Conservation (phyloP, 92 coral and sea anemone genomes). For the Porites cylindrica region DNA sequence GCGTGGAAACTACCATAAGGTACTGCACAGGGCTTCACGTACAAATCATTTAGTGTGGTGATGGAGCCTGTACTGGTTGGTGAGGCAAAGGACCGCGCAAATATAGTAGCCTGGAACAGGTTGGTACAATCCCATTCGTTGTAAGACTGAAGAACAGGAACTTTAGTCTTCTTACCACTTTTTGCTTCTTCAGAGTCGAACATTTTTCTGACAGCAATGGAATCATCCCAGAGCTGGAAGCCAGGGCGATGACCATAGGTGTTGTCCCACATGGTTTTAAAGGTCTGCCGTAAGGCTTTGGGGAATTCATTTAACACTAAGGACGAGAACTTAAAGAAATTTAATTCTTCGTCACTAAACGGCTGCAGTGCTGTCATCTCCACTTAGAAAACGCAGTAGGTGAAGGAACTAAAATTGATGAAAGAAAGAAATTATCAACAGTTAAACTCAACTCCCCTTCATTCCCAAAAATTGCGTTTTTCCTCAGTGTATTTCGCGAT, state of each 20-base stretch:
- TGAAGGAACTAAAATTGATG: no score
- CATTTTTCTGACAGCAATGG: slow-evolving; percentile 55
- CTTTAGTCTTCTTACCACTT: neutral
- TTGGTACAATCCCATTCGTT: slow-evolving; percentile 50
- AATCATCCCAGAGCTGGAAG: slow-evolving; percentile 71
- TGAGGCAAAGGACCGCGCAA: neutral
- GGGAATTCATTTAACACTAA: slow-evolving; percentile 67
- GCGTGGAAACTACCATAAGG: slow-evolving; percentile 33
- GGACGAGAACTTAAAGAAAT: slow-evolving; percentile 61
- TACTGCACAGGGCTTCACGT: slow-evolving; percentile 16
- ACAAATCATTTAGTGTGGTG: slow-evolving; percentile 31
- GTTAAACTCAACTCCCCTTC: no score
- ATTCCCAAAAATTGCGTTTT: no score
- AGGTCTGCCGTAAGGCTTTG: slow-evolving; percentile 42
- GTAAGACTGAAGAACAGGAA: slow-evolving; percentile 13
- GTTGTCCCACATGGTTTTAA: slow-evolving; percentile 66
- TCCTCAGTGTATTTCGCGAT: no score
- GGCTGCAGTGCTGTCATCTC: neutral
- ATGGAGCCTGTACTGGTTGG: neutral
- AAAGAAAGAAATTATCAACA: no score
- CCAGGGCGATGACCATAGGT: slow-evolving; percentile 46
- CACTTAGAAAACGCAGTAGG: no score
- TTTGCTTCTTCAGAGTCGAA: slow-evolving; percentile 5
- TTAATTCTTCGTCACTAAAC: slow-evolving; percentile 37
- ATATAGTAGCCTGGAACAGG: slow-evolving; percentile 39